phyloP scores from a whole-genome alignment of 2,888 invertebrate genomes.

The Aproaerema taeniolella region DNA sequence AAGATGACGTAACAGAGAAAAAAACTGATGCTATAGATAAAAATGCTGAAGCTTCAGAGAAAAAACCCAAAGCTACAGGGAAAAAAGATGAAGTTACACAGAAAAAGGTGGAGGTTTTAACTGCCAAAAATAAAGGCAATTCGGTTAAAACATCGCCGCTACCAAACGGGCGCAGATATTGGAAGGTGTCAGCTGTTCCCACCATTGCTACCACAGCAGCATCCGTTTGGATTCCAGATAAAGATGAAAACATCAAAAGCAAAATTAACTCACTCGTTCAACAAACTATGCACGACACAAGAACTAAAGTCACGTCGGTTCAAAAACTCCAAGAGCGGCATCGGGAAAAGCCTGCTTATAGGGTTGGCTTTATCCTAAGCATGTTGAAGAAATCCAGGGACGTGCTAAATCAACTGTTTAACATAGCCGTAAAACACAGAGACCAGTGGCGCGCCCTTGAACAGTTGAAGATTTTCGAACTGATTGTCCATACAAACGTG shows the following conservation, averaged over 20 bases:
- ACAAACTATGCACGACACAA: constrained; percentile 50
- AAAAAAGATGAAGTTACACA: too few relatives aligned
- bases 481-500: constrained; percentile 60
- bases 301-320: constrained; percentile 38
- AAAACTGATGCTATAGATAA: too few relatives aligned
- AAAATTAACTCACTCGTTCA: constrained; percentile 49
- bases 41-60: too few relatives aligned
- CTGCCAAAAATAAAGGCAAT: too few relatives aligned
- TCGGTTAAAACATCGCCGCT: too few relatives aligned
- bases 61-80: too few relatives aligned
- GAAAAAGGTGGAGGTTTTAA: too few relatives aligned
- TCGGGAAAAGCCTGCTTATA: constrained; percentile 39
- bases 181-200: constrained; percentile 14
- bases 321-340: constrained; percentile 33
- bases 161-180: constrained; percentile 9
- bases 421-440: constrained; percentile 54
- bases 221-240: constrained; percentile 28
- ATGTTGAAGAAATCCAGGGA: constrained; percentile 54
- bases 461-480: constrained; percentile 57
- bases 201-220: constrained; percentile 7
- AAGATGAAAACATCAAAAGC: constrained; percentile 43
- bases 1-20: too few relatives aligned
- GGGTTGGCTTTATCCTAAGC: constrained; percentile 51
- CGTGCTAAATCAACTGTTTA: constrained; percentile 54
- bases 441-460: constrained; percentile 58